A percentile compares a stretch with the other conserved stretches of the same genome.
These are phyloP conservation scores for Ceryle rudis DNA, from an alignment of 2,797 vertebrate genomes.

Conservation along the genomic window DNA sequence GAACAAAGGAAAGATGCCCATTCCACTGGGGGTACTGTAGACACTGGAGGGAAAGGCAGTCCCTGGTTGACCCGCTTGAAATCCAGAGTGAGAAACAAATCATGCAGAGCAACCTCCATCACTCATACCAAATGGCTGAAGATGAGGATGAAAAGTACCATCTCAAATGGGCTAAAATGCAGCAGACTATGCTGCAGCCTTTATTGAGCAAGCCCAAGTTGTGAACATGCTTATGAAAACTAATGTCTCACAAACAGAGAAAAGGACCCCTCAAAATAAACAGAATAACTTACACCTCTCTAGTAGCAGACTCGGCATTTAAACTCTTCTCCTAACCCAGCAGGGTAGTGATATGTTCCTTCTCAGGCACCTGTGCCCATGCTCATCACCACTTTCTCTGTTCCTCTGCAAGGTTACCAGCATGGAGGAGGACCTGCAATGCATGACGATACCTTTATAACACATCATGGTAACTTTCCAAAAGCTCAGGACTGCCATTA, in stretches of 20 bases:
- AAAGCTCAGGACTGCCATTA: neutral
- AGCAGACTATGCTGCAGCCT: neutral
- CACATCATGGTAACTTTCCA: neutral
- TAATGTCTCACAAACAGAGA: neutral
- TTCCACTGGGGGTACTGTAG: neutral
- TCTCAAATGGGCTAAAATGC: neutral
- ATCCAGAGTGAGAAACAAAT: neutral
- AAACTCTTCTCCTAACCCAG: neutral
- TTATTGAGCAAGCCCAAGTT: neutral
- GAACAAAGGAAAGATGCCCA: neutral
- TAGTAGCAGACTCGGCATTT: neutral
- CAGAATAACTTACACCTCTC: neutral
- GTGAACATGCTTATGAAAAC: neutral
- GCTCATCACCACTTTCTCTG: neutral
- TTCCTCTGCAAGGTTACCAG: neutral
- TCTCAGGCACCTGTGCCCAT: accelerated
- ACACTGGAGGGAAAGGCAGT: neutral
- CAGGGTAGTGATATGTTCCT: accelerated
- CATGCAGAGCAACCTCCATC: neutral
- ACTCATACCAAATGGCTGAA: neutral
- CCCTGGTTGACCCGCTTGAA: neutral
- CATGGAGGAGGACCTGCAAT: neutral
- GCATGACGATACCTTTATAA: neutral
- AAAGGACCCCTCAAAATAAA: neutral
- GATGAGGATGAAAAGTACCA: neutral